These are phyloP conservation scores for Cephus pulcher DNA, from an alignment of 2,888 invertebrate species.

Conservation along the genomic window DNA sequence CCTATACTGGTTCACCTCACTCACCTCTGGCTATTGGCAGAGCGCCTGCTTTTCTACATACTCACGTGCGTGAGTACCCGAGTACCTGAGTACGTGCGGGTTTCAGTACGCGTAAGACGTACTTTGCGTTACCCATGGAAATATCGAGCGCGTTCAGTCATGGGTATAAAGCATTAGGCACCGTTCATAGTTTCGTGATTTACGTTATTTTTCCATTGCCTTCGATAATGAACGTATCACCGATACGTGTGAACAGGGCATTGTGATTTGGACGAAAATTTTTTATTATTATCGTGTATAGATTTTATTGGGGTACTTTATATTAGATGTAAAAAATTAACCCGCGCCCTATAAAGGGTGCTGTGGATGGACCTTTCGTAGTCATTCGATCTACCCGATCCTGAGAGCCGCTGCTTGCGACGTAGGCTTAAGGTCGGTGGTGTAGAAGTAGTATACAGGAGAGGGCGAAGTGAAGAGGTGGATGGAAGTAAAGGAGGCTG, in stretches of 20 bases:
- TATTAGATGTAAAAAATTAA: not conserved
- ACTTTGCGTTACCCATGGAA: not conserved
- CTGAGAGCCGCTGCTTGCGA: conserved; percentile 5
- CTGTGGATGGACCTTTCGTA: not conserved
- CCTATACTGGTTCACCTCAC: conserved; percentile 35
- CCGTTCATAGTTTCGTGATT: not conserved
- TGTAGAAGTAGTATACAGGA: not conserved
- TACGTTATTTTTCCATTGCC: not conserved
- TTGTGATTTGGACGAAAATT: not conserved
- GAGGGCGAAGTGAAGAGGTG: not conserved
- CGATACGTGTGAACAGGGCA: not conserved
- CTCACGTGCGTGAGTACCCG: not conserved
- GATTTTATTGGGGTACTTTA: not conserved
- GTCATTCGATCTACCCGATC: not conserved
- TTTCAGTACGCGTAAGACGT: not conserved
- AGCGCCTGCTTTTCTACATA: conserved; percentile 14
- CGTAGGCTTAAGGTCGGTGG: not conserved
- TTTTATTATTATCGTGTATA: not conserved
- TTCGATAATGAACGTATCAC: no score
- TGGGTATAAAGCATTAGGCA: not conserved
- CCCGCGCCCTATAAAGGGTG: no score
- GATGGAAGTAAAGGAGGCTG: not conserved
- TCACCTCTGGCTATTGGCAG: conserved; percentile 10
- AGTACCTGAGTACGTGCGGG: not conserved
- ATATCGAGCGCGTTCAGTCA: not conserved